Evolutionary conservation across 2,888 invertebrate species (phyloP).

Genomic region (Cosmorhoe ocellata): DNA sequence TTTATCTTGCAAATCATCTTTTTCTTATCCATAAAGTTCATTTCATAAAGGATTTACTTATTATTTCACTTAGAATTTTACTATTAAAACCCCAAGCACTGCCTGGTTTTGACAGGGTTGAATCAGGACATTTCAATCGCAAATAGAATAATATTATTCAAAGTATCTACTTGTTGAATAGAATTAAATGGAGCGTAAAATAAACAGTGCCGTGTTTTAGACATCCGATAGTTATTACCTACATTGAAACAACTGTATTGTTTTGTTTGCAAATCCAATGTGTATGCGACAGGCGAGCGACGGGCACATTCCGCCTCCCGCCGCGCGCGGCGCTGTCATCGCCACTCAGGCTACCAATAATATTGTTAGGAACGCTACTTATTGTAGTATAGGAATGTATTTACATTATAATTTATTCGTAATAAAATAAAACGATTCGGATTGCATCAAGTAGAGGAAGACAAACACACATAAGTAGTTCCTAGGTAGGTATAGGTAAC

Average conservation of each 20-base stretch:
- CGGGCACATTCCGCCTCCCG: conserved; percentile 62
- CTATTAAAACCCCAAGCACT: too few relatives aligned
- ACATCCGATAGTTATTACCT: conserved; percentile 66
- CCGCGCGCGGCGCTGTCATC: conserved; percentile 68
- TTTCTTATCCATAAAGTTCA: too few relatives aligned
- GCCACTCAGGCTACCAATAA: conserved; percentile 58
- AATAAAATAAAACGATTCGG: neutral
- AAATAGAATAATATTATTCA: conserved; percentile 7
- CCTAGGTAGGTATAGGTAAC: too few relatives aligned
- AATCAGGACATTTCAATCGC: conserved; percentile 4
- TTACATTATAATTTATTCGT: neutral
- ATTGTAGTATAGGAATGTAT: neutral
- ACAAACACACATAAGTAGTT: too few relatives aligned
- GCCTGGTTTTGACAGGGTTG: too few relatives aligned
- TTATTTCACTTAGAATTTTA: too few relatives aligned
- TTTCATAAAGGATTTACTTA: too few relatives aligned
- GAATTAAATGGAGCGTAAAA: conserved; percentile 42
- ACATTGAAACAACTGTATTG: conserved; percentile 70
- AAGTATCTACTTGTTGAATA: conserved; percentile 27
- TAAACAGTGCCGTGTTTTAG: conserved; percentile 59
- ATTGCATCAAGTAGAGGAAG: too few relatives aligned
- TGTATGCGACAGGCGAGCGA: conserved; percentile 54
- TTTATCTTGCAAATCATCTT: too few relatives aligned
- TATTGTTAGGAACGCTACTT: conserved; percentile 27
- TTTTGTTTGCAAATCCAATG: conserved; percentile 45